These are phyloP conservation scores for Magallana gigas DNA, from an alignment of 1,140 invertebrate species.

Conservation along the genomic window DNA sequence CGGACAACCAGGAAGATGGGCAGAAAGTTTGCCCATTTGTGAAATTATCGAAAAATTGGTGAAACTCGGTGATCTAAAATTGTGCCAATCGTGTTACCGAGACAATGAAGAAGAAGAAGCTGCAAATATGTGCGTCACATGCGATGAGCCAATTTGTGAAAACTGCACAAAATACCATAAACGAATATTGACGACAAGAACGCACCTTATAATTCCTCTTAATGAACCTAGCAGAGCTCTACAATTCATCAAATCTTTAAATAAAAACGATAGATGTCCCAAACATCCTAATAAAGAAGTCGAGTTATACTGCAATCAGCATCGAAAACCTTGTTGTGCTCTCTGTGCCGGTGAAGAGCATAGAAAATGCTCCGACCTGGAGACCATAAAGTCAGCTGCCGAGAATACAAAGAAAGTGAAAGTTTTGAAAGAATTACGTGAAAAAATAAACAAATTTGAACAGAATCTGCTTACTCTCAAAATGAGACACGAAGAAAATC, in stretches of 20 bases:
- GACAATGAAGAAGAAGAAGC: not conserved
- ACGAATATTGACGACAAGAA: not conserved
- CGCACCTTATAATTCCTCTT: not conserved
- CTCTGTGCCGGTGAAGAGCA: not conserved
- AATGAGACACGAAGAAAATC: not conserved
- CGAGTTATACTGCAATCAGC: not conserved
- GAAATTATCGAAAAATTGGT: not conserved
- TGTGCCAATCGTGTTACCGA: not conserved
- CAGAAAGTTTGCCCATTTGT: not conserved
- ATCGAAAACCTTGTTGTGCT: not conserved
- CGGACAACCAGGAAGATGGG: not conserved
- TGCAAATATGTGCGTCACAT: not conserved
- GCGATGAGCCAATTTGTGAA: not conserved
- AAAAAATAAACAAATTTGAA: not conserved
- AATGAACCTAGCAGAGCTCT: not conserved
- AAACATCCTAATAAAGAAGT: not conserved
- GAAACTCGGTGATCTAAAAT: not conserved
- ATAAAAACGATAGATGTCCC: no score
- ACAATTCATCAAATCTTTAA: not conserved
- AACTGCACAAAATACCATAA: not conserved
- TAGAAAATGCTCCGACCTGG: not conserved
- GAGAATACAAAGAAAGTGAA: not conserved
- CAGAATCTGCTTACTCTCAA: not conserved
- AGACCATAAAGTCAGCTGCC: not conserved
- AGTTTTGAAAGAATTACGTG: not conserved